Evolutionary conservation across 2,888 invertebrate genomes (phyloP).

Genomic region (Leptothorax acervorum): DNA sequence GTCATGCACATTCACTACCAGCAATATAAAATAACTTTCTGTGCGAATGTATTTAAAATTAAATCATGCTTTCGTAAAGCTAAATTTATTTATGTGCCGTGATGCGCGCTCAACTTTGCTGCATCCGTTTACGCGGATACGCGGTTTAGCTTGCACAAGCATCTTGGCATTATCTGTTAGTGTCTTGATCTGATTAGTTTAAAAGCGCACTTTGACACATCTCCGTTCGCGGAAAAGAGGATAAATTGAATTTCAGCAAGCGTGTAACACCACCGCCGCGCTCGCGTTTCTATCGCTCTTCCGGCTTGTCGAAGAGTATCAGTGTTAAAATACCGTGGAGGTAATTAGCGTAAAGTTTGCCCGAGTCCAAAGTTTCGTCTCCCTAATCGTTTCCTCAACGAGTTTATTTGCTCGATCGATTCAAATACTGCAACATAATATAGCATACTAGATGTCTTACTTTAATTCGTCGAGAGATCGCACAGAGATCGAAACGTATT

Average conservation of each 20-base stretch:
- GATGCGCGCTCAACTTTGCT: neutral
- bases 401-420: constrained; percentile 52
- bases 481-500: neutral
- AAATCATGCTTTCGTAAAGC: neutral
- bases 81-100: constrained; percentile 22
- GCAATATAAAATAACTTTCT: neutral
- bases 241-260: constrained; percentile 46
- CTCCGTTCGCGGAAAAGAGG: constrained; percentile 33
- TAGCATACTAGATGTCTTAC: neutral
- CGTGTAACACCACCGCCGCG: constrained; percentile 20
- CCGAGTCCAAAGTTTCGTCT: constrained; percentile 40
- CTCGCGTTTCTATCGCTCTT: constrained; percentile 28
- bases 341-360: constrained; percentile 63
- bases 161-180: constrained; percentile 37
- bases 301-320: constrained; percentile 34
- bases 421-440: constrained; percentile 40
- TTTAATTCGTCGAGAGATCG: neutral
- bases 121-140: constrained; percentile 15
- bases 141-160: constrained; percentile 25
- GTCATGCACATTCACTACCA: neutral
- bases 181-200: constrained; percentile 49
- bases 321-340: constrained; percentile 44
- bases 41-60: constrained; percentile 11
- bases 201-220: constrained; percentile 37
- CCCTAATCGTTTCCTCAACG: constrained; percentile 32